Conservation (phyloP, 2,888 invertebrate genomes). For the Sicus ferrugineus region DNA sequence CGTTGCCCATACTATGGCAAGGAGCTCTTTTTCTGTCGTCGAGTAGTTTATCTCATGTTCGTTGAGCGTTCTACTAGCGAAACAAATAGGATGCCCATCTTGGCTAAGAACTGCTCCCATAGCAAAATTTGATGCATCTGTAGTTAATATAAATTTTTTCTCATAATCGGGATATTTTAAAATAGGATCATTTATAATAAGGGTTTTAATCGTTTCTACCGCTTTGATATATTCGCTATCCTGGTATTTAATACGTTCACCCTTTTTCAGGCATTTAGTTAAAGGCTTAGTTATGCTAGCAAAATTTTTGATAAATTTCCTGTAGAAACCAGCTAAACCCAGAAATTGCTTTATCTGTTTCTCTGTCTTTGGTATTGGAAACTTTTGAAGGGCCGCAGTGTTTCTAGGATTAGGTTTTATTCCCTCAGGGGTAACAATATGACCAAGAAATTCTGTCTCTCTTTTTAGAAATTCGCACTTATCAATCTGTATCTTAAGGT, state of each 20-base stretch:
- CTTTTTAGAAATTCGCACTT: too few relatives aligned
- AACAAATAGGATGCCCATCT: conserved; percentile 49
- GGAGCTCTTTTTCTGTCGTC: conserved; percentile 56
- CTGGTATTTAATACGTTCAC: too few relatives aligned
- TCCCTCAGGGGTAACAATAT: too few relatives aligned
- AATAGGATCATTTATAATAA: too few relatives aligned
- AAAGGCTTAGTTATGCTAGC: conserved; percentile 40
- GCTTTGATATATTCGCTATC: conserved; percentile 30
- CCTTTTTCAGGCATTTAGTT: conserved; percentile 40
- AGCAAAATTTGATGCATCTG: conserved; percentile 51
- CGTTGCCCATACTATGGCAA: conserved; percentile 54
- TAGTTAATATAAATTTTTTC: conserved; percentile 45
- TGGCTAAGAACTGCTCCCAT: conserved; percentile 51
- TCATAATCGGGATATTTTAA: conserved; percentile 44
- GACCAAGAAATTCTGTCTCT: too few relatives aligned
- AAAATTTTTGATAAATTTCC: conserved; percentile 35
- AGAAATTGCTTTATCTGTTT: conserved; percentile 41
- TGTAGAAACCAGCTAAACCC: conserved; percentile 25
- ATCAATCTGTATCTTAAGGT: too few relatives aligned
- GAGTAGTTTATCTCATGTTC: conserved; percentile 48
- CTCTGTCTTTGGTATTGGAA: conserved; percentile 38
- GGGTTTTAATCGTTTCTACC: too few relatives aligned
- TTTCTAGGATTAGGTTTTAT: too few relatives aligned
- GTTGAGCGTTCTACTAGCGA: conserved; percentile 50
- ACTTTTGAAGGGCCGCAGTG: too few relatives aligned